Evolutionary conservation across 2,113 vertebrate species (phyloP).

Genomic region (zebrafish (Danio rerio)): GRCz12tu NC_133192.1:36825001-36825500

Average conservation of each 20-base stretch:
- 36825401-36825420: background rate
- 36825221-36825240: conserved; percentile 39
- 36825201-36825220: background rate
- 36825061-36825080: conserved; percentile 27
- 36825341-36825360: conserved; percentile 94
- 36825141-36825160: conserved; percentile 49
- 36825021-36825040: conserved; percentile 17
- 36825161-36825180: conserved; percentile 56
- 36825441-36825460: conserved; percentile 1
- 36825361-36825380: conserved; percentile 94
- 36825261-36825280: conserved; percentile 97
- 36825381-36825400: conserved; percentile 81
- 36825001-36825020: background rate
- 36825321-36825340: conserved; percentile 98
- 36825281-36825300: conserved; percentile 97
- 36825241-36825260: conserved; percentile 73
- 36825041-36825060: background rate
- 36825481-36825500: conserved; percentile 21
- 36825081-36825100: conserved; percentile 21
- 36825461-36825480: conserved; percentile 18
- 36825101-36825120: conserved; percentile 53
- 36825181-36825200: background rate
- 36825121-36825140: conserved; percentile 67
- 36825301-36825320: conserved; percentile 98
- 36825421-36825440: background rate